phyloP scores from a whole-genome alignment of 1,140 invertebrate species.

The Panonychus citri region DNA sequence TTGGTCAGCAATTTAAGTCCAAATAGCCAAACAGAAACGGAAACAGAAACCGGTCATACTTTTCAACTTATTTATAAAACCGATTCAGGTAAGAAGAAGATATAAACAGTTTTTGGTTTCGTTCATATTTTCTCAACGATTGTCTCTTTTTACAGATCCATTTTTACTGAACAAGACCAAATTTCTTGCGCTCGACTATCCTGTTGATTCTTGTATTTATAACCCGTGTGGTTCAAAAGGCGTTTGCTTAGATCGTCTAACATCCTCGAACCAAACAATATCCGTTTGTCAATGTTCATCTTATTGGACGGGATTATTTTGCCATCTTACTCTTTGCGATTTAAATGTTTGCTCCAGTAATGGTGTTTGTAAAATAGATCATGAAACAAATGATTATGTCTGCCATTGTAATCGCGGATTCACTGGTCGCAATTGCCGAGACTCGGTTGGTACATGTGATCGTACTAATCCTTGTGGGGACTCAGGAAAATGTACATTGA shows the following conservation, averaged over 20 bases:
- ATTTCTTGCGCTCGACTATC: not conserved
- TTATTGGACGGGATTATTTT: constrained; percentile 33
- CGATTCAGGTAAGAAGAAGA: not conserved
- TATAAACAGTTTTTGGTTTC: not conserved
- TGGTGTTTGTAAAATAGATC: constrained; percentile 34
- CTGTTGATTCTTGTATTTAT: constrained; percentile 3
- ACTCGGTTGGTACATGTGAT: constrained; percentile 38
- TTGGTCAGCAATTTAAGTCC: not conserved
- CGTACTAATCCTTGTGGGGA: constrained; percentile 39
- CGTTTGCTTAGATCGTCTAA: not conserved
- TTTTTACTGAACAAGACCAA: not conserved
- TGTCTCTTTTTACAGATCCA: not conserved
- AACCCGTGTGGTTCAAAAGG: constrained; percentile 2
- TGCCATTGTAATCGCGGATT: constrained; percentile 34
- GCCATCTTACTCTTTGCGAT: constrained; percentile 41
- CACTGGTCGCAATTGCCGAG: constrained; percentile 34
- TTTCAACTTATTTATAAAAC: not conserved
- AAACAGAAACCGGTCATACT: not conserved
- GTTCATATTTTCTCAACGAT: not conserved
- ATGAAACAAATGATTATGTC: constrained; percentile 24
- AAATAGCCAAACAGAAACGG: not conserved
- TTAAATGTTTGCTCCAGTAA: constrained; percentile 37
- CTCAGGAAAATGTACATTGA: constrained; percentile 33
- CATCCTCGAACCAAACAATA: not conserved
- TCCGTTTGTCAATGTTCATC: not conserved